Base-by-base conservation (phyloP, 2,888 invertebrate genomes). In the Ceramica pisi region DNA sequence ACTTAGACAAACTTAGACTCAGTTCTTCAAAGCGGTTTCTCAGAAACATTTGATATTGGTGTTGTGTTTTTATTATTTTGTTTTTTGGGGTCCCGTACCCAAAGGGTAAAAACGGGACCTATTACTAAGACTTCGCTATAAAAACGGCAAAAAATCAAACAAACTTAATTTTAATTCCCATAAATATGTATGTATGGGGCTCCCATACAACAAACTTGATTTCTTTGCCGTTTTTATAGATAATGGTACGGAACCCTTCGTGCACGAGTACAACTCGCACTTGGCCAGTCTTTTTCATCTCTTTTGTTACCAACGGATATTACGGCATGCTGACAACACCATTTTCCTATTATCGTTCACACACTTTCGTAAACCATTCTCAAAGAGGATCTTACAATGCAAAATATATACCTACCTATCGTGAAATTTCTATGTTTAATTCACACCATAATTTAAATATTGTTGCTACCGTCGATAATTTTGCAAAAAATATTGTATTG, bases 361-460 rank as follows among this genome's bases (percentile, higher is more conserved):
- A n/a, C 14, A 44, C 12, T 67, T 67, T 67, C 57, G 31, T 77
- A 73, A 73, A 38, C 57, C n/a, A 67, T 44, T 59, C 44, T 44
- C 67, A 50, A 76, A 67, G 14, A 67, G 50, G 50, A 76, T 51
- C 38, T 53, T 9, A 23, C 16, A 38, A 71, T 46, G 23, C 21
- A 38, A 68, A 16, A 55, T 44, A 8, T 31, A 31, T 31, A n/a
- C n/a, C n/a, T n/a, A n/a, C n/a, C n/a, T 55, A 44, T 6, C 1
- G 12, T 23, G 26, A 38, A 53, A 46, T 19, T 14, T 46, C n/a
- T 23, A 26, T 21, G 31, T 31, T 46, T 8, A 1, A 59, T 14
- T 8, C 35, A 31, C 19, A 55, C 21, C 3, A 50, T 66, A 26
- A 51, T 61, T 55, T 70, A n/a, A n/a, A 0, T 26, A 16, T 46